Conservation (phyloP, 2,797 vertebrate species). For the Gouania willdenowi region DNA sequence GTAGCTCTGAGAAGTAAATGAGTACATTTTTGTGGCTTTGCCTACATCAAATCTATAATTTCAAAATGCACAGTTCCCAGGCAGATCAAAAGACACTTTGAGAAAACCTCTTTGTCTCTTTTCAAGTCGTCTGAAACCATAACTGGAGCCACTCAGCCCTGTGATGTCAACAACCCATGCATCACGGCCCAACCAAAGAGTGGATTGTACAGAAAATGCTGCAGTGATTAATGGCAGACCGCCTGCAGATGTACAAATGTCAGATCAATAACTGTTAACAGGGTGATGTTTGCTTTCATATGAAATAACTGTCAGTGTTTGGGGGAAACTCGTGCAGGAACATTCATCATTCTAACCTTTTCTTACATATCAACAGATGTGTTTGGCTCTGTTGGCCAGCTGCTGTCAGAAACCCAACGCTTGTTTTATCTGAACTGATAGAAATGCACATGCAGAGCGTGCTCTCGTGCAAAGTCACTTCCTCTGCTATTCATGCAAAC, state of each 20-base stretch:
- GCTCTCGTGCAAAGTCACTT: not conserved
- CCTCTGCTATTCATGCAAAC: constrained; percentile 4
- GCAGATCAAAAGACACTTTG: too few relatives aligned
- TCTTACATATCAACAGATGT: constrained; percentile 48
- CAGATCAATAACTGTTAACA: constrained; percentile 37
- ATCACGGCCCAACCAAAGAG: constrained; percentile 6
- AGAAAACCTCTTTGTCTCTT: constrained; percentile 15
- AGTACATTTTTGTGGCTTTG: too few relatives aligned
- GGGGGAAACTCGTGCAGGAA: constrained; percentile 12
- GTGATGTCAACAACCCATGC: constrained; percentile 2
- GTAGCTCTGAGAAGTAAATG: too few relatives aligned
- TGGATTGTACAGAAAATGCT: constrained; percentile 9
- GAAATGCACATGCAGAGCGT: constrained; percentile 7
- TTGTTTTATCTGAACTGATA: constrained; percentile 8
- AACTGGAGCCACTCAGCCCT: constrained; percentile 1
- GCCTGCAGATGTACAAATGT: constrained; percentile 45
- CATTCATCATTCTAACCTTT: constrained; percentile 38
- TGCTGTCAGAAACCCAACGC: constrained; percentile 26
- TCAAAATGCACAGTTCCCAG: constrained; percentile 4
- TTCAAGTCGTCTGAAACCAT: too few relatives aligned
- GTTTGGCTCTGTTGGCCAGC: constrained; percentile 28
- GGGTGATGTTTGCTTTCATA: constrained; percentile 35
- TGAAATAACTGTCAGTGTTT: constrained; percentile 35
- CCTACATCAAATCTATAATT: too few relatives aligned
- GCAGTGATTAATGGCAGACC: constrained; percentile 23